Evolutionary conservation across 2,888 invertebrate genomes (phyloP), one percentile per base, ranked within the genome.

Genomic region (Nysson spinosus): DNA sequence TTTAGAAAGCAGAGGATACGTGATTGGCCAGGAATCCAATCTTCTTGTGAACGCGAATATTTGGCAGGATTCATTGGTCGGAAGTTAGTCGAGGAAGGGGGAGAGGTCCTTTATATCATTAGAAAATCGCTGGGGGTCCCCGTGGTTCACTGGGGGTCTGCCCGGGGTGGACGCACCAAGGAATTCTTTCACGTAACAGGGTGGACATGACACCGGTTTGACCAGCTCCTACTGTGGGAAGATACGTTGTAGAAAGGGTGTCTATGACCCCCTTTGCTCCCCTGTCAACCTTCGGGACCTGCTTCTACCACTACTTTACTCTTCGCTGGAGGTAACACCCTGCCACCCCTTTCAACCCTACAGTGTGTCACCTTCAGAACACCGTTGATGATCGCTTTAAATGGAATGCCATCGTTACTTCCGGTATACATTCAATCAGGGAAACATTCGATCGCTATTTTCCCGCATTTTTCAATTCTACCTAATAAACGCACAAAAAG

Each of bases 161-260:
- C 50, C 43, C 51, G 57, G 65, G 68, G 50, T 43, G 52, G 60
- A 60, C 30, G 42, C 44, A 39, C 40, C 47, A 65, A 19, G 68
- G 50, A 73, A 75, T 71, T 75, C 74, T 77, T 77, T 71, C 65
- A 61, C 17, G 35, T 63, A 76, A 76, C 73, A 58, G 77, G 75
- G 71, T 76, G 75, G 71, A 73, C 65, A 69, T 43, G 76, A 64
- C 74, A 77, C 76, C 67, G 60, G 76, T 77, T 34, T 47, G 69
- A 69, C 65, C 66, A 46, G 69, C 35, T 67, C 46, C 26, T 56
- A 82, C 83, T 86, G 86, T 87, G 87, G 83, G 87, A 87, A 87
- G 86, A 86, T 83, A 81, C 86, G 86, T 85, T 86, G 84, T 73
- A 58, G 64, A 77, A 68, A 70, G 49, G 28, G 19, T 57, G 58